phyloP scores from a whole-genome alignment of 1,140 invertebrate genomes.

The Ruditapes philippinarum region DNA sequence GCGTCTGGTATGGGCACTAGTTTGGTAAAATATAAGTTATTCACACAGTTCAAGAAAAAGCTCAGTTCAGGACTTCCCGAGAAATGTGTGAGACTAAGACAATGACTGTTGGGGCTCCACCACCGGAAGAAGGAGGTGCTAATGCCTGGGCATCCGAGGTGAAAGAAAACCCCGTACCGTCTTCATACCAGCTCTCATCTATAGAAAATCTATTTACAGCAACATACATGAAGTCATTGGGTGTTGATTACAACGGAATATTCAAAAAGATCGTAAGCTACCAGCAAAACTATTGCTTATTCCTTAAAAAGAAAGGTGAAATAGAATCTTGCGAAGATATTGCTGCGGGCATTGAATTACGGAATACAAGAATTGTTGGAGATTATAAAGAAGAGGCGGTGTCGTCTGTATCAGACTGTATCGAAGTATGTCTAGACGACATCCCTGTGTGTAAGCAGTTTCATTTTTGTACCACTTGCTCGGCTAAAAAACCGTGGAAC shows the following conservation, averaged over 20 bases:
- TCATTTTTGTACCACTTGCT: neutral
- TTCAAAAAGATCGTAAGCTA: neutral
- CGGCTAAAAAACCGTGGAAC: neutral
- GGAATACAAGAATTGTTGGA: neutral
- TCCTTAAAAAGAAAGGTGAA: neutral
- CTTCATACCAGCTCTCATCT: neutral
- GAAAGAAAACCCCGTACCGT: conserved; percentile 15
- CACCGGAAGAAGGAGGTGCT: conserved; percentile 21
- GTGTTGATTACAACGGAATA: conserved; percentile 31
- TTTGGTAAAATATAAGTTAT: too few relatives aligned
- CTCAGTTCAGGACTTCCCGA: too few relatives aligned
- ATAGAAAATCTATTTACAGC: conserved; percentile 41
- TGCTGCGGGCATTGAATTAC: neutral
- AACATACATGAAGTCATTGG: neutral
- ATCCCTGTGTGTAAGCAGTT: neutral
- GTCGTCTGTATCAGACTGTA: neutral
- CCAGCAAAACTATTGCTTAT: conserved; percentile 4
- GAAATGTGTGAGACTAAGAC: neutral
- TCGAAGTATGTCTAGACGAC: neutral
- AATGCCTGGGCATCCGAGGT: conserved; percentile 44
- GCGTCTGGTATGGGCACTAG: too few relatives aligned
- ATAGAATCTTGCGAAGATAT: neutral
- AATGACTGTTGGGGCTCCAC: conserved; percentile 33
- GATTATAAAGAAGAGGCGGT: neutral
- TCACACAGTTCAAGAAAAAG: too few relatives aligned